phyloP scores from a whole-genome alignment of 2,113 vertebrate species.

The Atractosteus spatula region DNA sequence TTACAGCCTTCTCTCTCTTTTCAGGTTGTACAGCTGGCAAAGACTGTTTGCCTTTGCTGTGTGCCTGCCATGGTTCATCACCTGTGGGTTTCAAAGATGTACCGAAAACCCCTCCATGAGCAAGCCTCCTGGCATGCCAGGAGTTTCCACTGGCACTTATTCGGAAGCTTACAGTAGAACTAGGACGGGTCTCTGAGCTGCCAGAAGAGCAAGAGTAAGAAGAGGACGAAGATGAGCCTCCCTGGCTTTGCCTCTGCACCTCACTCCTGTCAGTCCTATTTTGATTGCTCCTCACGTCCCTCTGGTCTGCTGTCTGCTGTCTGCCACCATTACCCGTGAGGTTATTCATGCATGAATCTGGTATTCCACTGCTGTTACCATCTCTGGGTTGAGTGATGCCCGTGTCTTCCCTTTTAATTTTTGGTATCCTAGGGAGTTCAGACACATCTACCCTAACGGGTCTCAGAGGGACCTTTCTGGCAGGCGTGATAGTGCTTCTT shows the following conservation, averaged over 20 bases:
- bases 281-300: constrained; percentile 30
- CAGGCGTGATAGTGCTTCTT: constrained; percentile 33
- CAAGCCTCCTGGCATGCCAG: constrained; percentile 65
- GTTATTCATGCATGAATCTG: constrained; percentile 71
- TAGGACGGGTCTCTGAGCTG: constrained; percentile 33
- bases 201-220: constrained; percentile 18
- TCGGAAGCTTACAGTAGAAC: constrained; percentile 79
- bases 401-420: constrained; percentile 73
- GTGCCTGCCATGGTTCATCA: constrained; percentile 56
- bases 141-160: constrained; percentile 85
- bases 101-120: constrained; percentile 57
- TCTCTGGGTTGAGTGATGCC: constrained; percentile 22
- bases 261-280: constrained; percentile 45
- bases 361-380: constrained; percentile 50
- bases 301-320: constrained; percentile 55
- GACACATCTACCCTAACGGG: constrained; percentile 76
- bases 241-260: constrained; percentile 42
- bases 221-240: constrained; percentile 41
- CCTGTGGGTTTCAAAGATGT: constrained; percentile 64
- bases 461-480: constrained; percentile 55
- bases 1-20: constrained; percentile 64
- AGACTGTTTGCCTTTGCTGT: constrained; percentile 47
- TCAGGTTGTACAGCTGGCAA: constrained; percentile 38
- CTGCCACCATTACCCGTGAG: constrained; percentile 76
- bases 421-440: constrained; percentile 89